Base-by-base conservation (phyloP, 1,140 invertebrate species). In the Hestina assimilis region DNA sequence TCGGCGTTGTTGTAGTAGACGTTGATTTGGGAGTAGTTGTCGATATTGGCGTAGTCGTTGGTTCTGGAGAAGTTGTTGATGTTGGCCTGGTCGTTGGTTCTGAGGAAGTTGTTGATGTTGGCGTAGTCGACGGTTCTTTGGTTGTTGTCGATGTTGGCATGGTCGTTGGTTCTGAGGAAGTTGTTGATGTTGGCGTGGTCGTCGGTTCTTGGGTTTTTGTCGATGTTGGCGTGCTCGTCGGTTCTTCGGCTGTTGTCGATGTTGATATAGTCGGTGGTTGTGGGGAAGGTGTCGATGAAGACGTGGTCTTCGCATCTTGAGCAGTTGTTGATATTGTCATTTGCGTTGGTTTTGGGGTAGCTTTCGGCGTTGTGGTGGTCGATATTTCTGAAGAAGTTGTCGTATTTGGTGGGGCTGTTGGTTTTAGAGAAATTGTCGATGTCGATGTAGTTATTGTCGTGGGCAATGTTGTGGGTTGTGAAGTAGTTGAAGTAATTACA, bases 381-480 rank as follows among this genome's bases (percentile, higher is more conserved):
- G 56, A 43, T 2, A 58, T 52, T 0, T 56, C 35, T 2, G 51
- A 40, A n/a, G 57, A 35, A 17, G 55, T 50, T 3, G 52, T 52
- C 4, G 63, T 19, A 12, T 33, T 11, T 2, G 41, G 15, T n/a
- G 63, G 47, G 0, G 57, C 35, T 5, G 57, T 50, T 5, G 59
- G 53, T 0, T 59, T 33, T 14, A 52, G 21, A 1, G 52, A 38
- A 1, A 60, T 40, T 17, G 46, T 47, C 1, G 65, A 23, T 9
- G 53, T 23, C 1, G 48, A 43, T 3, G 59, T 48, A 6, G 60
- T 53, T 0, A 53, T 41, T 5, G 41, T 20, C 1, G 56, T 55
- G 8, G 52, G n/a, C n/a, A n/a, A n/a, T n/a, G n/a, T 55, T 6
- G 52, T 40, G 6, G 54, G 14, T 7, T 56, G 17, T 1, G 52